phyloP scores from a whole-genome alignment of 2,797 vertebrate species.

The Tamandua tetradactyla region DNA sequence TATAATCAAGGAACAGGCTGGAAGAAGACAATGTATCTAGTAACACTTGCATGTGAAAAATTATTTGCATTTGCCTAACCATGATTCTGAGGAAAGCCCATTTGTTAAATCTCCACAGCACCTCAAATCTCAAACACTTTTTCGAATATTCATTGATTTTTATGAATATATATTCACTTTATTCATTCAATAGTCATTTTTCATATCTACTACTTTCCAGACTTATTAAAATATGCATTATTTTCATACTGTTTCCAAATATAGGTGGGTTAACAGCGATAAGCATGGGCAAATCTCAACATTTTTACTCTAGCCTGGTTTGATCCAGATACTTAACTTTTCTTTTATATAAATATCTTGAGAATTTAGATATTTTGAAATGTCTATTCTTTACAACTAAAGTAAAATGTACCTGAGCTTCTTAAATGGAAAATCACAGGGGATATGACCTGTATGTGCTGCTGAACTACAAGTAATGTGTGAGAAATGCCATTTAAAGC shows the following conservation, averaged over 20 bases:
- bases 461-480: background rate
- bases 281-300: background rate
- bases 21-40: background rate
- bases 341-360: background rate
- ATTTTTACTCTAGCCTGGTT: background rate
- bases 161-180: background rate
- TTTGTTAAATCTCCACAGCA: background rate
- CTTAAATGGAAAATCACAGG: background rate
- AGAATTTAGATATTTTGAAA: background rate
- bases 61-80: background rate
- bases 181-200: background rate
- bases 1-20: background rate
- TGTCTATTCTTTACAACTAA: background rate
- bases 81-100: background rate
- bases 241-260: background rate
- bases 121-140: background rate
- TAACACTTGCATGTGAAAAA: background rate
- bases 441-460: background rate
- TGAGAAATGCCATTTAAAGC: background rate
- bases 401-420: background rate
- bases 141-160: background rate
- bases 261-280: background rate
- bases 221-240: background rate
- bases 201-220: background rate
- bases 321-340: background rate